Percentiles rank a stretch among this genome's conserved stretches.
Evolutionary conservation across 2,888 invertebrate species (phyloP).

Genomic region (Thysanoteuthis rhombus): DNA sequence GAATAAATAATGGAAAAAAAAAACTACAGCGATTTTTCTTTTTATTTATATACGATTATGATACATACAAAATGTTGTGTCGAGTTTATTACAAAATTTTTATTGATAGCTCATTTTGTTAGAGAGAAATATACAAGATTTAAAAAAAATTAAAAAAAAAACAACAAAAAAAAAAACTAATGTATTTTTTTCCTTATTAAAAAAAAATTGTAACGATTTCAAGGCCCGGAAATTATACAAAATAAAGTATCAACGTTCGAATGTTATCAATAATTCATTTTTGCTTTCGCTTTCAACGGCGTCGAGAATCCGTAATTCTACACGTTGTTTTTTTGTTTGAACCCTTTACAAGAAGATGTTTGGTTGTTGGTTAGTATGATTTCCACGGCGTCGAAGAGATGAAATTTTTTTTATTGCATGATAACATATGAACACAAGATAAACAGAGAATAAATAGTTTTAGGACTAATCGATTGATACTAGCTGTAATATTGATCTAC

Average conservation of each 20-base stretch:
- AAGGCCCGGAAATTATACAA: not conserved
- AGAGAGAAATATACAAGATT: not conserved
- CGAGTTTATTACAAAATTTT: not conserved
- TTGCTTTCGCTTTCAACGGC: not conserved
- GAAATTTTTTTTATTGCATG: not conserved
- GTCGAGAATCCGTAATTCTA: not conserved
- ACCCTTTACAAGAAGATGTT: not conserved
- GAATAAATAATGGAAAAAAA: too few relatives aligned
- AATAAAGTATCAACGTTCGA: not conserved
- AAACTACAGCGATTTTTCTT: not conserved
- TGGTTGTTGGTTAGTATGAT: not conserved
- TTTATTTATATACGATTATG: slow-evolving; percentile 12
- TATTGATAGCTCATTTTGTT: not conserved
- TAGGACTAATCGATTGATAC: not conserved
- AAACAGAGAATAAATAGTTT: not conserved
- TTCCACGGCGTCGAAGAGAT: not conserved
- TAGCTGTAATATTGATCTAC: not conserved
- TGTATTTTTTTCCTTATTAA: not conserved
- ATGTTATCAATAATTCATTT: not conserved
- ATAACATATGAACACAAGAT: not conserved
- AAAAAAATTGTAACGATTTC: not conserved
- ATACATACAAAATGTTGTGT: not conserved
- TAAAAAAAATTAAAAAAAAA: too few relatives aligned
- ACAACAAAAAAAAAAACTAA: too few relatives aligned
- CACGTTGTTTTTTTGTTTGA: not conserved